Percentiles rank a stretch among this genome's conserved stretches.
Evolutionary conservation across 2,888 invertebrate genomes (phyloP).

Genomic region (Folsomia manolachei): DNA sequence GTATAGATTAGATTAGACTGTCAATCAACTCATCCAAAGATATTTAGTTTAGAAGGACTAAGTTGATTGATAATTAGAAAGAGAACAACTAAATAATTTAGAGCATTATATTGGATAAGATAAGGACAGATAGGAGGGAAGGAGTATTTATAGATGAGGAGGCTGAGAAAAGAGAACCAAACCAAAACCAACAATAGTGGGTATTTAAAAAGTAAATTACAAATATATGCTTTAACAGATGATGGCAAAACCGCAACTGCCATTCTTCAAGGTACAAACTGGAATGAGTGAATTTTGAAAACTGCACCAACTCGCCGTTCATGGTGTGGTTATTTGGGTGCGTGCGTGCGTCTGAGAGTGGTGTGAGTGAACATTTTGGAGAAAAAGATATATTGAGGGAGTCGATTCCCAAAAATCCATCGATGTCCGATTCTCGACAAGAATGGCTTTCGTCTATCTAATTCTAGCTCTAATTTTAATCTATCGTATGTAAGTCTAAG

Average conservation of each 20-base stretch:
- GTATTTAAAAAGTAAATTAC: neutral
- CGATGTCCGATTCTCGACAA: neutral
- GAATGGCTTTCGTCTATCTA: neutral
- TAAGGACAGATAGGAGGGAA: neutral
- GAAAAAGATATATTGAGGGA: neutral
- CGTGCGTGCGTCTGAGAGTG: too few relatives aligned
- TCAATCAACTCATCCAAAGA: neutral
- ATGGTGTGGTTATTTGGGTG: neutral
- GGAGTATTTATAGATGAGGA: neutral
- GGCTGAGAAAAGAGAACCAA: too few relatives aligned
- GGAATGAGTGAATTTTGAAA: slow-evolving; percentile 10
- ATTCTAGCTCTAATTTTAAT: too few relatives aligned
- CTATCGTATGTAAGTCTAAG: neutral
- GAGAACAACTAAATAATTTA: neutral
- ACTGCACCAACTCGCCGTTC: neutral
- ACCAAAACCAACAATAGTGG: neutral
- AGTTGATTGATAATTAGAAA: neutral
- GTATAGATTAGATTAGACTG: neutral
- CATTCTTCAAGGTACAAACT: slow-evolving; percentile 27
- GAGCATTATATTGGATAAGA: neutral
- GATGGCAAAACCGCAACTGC: slow-evolving; percentile 9
- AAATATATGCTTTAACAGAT: slow-evolving; percentile 17
- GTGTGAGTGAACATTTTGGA: neutral
- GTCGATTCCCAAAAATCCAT: neutral
- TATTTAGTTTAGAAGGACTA: neutral